A percentile compares a stretch with the other conserved stretches of the same genome.
Conservation (phyloP, 2,113 vertebrate genomes). For the Genyomyrus donnyi region DNA sequence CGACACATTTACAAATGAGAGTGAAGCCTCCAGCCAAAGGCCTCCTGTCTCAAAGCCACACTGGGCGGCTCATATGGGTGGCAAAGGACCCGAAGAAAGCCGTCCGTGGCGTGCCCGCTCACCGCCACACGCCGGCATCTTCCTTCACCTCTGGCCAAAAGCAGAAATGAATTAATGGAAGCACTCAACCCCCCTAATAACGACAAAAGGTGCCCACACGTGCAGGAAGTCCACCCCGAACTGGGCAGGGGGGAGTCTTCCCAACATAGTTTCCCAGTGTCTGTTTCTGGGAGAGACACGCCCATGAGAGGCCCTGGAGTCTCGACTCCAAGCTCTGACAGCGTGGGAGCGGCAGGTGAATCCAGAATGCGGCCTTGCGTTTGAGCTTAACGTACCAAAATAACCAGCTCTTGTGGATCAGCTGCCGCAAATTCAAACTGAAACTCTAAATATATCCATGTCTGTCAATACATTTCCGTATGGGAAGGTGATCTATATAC, state of each 20-base stretch:
- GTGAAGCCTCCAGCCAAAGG: neutral
- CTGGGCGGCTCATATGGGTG: neutral
- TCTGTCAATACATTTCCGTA: slow-evolving; percentile 19
- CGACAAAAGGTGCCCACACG: neutral
- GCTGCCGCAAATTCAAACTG: neutral
- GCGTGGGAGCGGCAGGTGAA: neutral
- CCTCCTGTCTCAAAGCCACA: neutral
- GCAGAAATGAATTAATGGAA: neutral
- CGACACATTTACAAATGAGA: neutral
- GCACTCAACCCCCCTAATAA: neutral
- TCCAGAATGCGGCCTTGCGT: neutral
- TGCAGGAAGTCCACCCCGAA: neutral
- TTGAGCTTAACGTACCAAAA: neutral
- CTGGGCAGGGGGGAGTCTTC: no score
- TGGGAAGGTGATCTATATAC: slow-evolving; percentile 31
- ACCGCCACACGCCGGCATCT: neutral
- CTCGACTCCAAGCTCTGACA: neutral
- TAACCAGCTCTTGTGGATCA: neutral
- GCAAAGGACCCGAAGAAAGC: no score
- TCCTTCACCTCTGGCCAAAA: neutral
- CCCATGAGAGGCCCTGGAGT: neutral
- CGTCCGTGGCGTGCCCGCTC: neutral
- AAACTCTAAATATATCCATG: neutral
- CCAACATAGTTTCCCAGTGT: neutral
- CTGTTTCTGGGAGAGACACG: neutral